Conservation (phyloP, 2,113 vertebrate genomes). For the Oenanthe melanoleuca region DNA sequence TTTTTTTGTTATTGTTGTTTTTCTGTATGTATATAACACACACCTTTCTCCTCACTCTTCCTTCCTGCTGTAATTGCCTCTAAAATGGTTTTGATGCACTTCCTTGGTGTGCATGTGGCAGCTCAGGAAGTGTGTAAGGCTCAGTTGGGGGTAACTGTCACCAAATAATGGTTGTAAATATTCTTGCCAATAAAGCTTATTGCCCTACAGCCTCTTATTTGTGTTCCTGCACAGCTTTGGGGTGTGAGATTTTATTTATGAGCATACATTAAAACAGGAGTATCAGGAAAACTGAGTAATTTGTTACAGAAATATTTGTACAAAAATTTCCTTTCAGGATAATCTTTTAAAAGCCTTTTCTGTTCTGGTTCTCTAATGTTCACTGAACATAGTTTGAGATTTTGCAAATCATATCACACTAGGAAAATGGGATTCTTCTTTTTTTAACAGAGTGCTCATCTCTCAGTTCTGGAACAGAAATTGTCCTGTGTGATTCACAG, state of each 20-base stretch:
- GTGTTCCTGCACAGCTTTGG: neutral
- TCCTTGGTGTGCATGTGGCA: neutral
- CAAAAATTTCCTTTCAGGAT: neutral
- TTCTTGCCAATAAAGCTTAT: neutral
- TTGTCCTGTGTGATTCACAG: neutral
- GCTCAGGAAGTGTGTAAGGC: neutral
- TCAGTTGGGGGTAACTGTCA: neutral
- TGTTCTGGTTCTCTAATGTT: neutral
- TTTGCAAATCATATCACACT: neutral
- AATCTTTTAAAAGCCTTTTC: neutral
- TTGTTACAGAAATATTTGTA: neutral
- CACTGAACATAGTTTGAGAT: neutral
- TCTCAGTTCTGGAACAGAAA: neutral
- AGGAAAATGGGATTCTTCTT: neutral
- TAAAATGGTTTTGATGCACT: constrained; percentile 1
- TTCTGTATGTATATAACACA: neutral
- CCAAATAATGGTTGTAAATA: neutral
- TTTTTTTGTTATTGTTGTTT: too few species aligned
- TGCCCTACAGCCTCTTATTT: neutral
- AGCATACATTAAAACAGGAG: neutral
- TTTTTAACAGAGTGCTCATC: neutral
- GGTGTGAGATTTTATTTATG: neutral
- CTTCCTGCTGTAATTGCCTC: neutral
- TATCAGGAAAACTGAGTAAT: neutral
- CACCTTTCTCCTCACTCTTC: neutral